Evolutionary conservation across 2,888 invertebrate genomes (phyloP), one percentile per base, ranked within the genome.

Genomic region (Metopia argyrocephala): DNA sequence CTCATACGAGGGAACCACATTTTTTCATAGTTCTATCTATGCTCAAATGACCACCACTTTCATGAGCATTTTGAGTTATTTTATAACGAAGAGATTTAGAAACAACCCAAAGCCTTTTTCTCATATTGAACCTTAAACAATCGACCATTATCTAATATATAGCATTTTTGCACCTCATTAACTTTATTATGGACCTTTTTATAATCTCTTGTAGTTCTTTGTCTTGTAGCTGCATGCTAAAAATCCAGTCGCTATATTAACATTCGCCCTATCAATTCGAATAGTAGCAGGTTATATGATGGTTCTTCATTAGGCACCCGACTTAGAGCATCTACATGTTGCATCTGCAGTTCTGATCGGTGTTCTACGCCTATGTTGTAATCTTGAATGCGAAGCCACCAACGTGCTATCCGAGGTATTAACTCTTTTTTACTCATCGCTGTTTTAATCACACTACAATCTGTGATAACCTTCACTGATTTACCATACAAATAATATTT

Each of bases 381-480:
- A 65, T 56, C 56, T n/a, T 50, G 50, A 20, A 70, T 59, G 1
- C 46, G 61, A 0, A 83, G 45, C 76, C 75, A 80, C 80, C 80
- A 82, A 1, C 83, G 18, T 2, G 79, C 75, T 6, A 83, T 25
- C 20, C 56, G 28, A 1, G 78, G 71, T 0, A 75, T 31, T 9
- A 82, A 18, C 21, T 81, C 76, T 15, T 74, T 76, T 57, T 79
- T 79, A n/a, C 70, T 9, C 73, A 76, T 79, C 9, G 83, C 48
- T 71, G 73, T 38, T 25, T 76, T 79, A 0, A 82, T 27, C 2
- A 79, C 83, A 18, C 18, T 73, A 57, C 82, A 80, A 21, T 83
- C 79, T 2, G 65, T 82, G 5, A 75, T 52, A 9, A 68, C 56
- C 12, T 54, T 68, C 59, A 52, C 76, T 50, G 9, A 28, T 52